phyloP scores from a whole-genome alignment of 2,888 invertebrate genomes.

The Melipona beecheii region DNA sequence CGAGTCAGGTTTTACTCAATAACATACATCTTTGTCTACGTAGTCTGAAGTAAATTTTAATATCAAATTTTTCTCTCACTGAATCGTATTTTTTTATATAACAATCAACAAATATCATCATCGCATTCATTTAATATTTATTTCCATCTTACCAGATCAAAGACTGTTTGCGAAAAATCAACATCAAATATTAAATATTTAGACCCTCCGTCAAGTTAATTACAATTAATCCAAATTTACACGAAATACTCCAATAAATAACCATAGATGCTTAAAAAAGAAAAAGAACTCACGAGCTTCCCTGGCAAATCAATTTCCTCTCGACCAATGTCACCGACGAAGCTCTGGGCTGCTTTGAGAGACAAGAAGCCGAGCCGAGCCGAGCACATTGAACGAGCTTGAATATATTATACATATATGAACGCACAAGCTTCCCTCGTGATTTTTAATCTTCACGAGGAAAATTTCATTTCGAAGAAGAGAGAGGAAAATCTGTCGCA shows the following conservation, averaged over 20 bases:
- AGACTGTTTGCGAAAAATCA: too few species aligned
- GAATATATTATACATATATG: not conserved
- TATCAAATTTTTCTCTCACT: too few species aligned
- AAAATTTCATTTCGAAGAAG: conserved; percentile 34
- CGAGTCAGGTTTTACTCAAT: too few species aligned
- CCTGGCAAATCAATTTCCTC: not conserved
- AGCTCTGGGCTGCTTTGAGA: conserved; percentile 6
- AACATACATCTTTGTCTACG: too few species aligned
- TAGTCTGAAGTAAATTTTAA: too few species aligned
- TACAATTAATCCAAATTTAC: not conserved
- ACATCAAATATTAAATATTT: too few species aligned
- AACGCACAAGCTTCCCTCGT: not conserved
- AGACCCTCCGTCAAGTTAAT: not conserved
- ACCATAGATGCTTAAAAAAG: not conserved
- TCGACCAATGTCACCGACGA: not conserved
- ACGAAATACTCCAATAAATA: not conserved
- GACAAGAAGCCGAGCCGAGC: not conserved
- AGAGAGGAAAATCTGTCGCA: not conserved
- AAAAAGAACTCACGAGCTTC: not conserved
- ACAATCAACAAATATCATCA: too few species aligned
- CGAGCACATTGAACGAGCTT: not conserved
- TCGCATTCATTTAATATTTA: too few species aligned
- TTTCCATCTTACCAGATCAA: too few species aligned
- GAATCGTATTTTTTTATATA: too few species aligned
- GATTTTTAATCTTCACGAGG: conserved; percentile 12